These are phyloP conservation scores for Pocillopora verrucosa DNA, from an alignment of 64 coral and sea anemone species.

Conservation along the genomic window DNA sequence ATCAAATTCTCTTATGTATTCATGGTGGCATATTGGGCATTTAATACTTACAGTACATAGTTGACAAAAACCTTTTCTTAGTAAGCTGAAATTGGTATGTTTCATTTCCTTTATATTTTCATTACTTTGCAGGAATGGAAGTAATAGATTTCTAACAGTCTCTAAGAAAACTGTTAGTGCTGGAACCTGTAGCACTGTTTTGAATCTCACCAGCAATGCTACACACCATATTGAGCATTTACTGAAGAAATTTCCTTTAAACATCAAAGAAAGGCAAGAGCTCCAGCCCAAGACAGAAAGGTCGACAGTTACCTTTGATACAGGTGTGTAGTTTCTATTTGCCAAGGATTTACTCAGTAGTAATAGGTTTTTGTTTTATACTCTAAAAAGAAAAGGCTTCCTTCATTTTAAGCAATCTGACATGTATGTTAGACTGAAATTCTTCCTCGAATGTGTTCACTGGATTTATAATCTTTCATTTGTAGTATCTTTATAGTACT, in stretches of 20 bases:
- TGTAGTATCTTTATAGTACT: too few species aligned
- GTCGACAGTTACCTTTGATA: slow-evolving; percentile 42
- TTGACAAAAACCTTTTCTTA: too few species aligned
- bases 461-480: too few species aligned
- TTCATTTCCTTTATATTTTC: neutral
- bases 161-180: slow-evolving; percentile 58
- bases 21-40: too few species aligned
- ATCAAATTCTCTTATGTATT: too few species aligned
- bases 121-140: slow-evolving; percentile 68
- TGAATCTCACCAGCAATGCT: slow-evolving; percentile 64
- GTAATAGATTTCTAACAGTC: slow-evolving; percentile 70
- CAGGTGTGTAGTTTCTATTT: slow-evolving; percentile 17
- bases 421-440: too few species aligned
- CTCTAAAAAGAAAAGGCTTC: too few species aligned
- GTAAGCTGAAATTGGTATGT: neutral
- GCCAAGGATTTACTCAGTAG: too few species aligned
- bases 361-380: too few species aligned
- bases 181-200: slow-evolving; percentile 44
- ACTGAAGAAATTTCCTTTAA: slow-evolving; percentile 77
- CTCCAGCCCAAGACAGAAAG: slow-evolving; percentile 78
- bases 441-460: too few species aligned
- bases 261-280: slow-evolving; percentile 86
- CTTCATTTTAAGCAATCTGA: too few species aligned
- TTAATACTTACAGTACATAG: too few species aligned
- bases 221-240: slow-evolving; percentile 65